Conservation (phyloP, 2,888 invertebrate species). For the Cantharis lateralis region DNA sequence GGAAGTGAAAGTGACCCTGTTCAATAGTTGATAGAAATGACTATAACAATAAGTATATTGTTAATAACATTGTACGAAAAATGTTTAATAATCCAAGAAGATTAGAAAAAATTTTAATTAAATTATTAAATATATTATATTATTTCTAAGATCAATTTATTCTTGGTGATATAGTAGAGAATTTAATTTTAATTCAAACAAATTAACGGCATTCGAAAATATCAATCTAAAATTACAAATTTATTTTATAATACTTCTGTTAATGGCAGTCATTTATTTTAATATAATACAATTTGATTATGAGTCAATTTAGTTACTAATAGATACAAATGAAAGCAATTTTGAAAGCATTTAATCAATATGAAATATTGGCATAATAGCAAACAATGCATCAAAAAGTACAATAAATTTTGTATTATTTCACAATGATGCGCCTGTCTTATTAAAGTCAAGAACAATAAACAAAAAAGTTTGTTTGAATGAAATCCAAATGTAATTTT, state of each 20-base stretch:
- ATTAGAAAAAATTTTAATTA: too few species aligned
- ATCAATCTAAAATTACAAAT: neutral
- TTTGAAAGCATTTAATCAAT: neutral
- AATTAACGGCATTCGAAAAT: neutral
- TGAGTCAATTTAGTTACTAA: neutral
- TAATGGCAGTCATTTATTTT: neutral
- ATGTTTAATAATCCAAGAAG: too few species aligned
- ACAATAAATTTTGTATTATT: neutral
- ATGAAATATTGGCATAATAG: neutral
- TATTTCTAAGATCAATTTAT: neutral
- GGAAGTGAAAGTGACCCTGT: too few species aligned
- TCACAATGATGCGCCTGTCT: slow-evolving; percentile 9
- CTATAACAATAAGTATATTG: too few species aligned
- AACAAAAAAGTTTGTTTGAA: slow-evolving; percentile 12
- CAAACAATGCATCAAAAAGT: neutral
- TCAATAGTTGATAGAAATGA: too few species aligned
- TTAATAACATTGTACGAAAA: too few species aligned
- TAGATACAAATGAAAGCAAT: neutral
- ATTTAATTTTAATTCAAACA: neutral
- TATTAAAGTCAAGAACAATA: slow-evolving; percentile 19
- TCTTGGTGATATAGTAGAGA: neutral
- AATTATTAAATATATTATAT: too few species aligned
- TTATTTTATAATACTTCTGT: neutral
- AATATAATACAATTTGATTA: neutral
- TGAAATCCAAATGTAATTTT: neutral